phyloP scores from a whole-genome alignment of 2,113 vertebrate genomes.

The Aptenodytes patagonicus region DNA sequence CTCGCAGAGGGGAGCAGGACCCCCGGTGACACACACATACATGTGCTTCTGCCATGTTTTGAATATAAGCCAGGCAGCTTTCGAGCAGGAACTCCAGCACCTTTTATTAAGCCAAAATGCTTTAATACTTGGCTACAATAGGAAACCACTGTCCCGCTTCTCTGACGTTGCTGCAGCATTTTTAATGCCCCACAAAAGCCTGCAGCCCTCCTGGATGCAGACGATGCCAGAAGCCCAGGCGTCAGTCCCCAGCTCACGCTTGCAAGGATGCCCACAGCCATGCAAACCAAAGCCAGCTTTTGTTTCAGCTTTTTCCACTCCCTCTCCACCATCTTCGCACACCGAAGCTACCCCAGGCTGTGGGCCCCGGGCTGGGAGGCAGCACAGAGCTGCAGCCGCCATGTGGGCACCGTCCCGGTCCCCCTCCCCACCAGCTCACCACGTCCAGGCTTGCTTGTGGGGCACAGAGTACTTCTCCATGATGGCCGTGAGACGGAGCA shows the following conservation, averaged over 20 bases:
- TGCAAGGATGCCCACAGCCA: neutral
- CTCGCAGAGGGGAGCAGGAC: neutral
- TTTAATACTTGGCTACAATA: neutral
- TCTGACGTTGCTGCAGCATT: neutral
- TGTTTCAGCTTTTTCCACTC: neutral
- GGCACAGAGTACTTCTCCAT: conserved; percentile 84
- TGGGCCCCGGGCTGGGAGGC: accelerated
- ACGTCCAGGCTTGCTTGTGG: conserved; percentile 81
- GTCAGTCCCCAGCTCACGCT: neutral
- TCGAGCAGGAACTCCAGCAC: neutral
- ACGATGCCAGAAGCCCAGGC: neutral
- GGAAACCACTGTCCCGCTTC: neutral
- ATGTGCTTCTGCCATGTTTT: accelerated
- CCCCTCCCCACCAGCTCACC: conserved; percentile 68
- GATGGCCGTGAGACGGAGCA: conserved; percentile 84
- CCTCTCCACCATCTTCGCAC: neutral
- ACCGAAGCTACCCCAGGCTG: accelerated
- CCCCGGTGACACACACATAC: neutral
- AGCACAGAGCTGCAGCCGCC: neutral
- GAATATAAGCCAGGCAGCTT: neutral
- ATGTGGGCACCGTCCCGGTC: accelerated
- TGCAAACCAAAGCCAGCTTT: neutral
- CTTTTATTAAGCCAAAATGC: neutral
- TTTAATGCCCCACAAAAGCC: neutral
- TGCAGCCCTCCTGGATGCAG: neutral